Percentiles rank a stretch among this genome's conserved stretches.
These are phyloP conservation scores for Philhelius pedissequus DNA, from an alignment of 2,888 invertebrate species.

Conservation along the genomic window DNA sequence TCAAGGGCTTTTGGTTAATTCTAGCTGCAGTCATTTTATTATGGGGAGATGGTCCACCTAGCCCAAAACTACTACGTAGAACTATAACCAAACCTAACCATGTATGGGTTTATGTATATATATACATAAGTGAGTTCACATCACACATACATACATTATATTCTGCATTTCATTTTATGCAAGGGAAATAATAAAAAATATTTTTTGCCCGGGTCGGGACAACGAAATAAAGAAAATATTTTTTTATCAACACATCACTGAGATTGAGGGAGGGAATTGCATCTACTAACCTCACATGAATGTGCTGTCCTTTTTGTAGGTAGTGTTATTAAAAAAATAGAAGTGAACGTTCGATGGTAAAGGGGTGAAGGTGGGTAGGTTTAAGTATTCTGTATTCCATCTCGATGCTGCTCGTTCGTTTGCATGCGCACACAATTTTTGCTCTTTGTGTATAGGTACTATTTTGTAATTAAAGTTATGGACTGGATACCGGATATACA, in stretches of 20 bases:
- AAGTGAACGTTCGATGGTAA: conserved; percentile 38
- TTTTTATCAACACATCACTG: conserved; percentile 61
- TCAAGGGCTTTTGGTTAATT: conserved; percentile 60
- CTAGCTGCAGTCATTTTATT: conserved; percentile 28
- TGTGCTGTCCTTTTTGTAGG: conserved; percentile 56
- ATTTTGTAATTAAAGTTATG: conserved; percentile 66
- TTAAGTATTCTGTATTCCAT: conserved; percentile 12
- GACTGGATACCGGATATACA: conserved; percentile 58
- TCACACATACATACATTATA: background rate
- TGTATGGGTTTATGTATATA: background rate
- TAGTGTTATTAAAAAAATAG: conserved; percentile 21
- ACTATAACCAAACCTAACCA: background rate
- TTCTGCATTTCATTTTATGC: conserved; percentile 46
- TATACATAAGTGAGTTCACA: background rate
- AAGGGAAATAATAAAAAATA: conserved; percentile 51
- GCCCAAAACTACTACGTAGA: conserved; percentile 1
- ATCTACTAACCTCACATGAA: conserved; percentile 50
- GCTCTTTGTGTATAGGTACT: conserved; percentile 36
- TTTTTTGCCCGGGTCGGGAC: conserved; percentile 40
- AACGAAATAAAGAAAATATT: conserved; percentile 48
- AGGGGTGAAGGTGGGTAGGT: background rate
- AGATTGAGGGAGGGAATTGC: conserved; percentile 61
- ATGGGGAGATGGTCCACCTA: background rate
- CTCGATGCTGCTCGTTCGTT: conserved; percentile 31
- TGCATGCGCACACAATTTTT: conserved; percentile 49